phyloP scores from a whole-genome alignment of 1,140 invertebrate species.

The Drosophila tristis region DNA sequence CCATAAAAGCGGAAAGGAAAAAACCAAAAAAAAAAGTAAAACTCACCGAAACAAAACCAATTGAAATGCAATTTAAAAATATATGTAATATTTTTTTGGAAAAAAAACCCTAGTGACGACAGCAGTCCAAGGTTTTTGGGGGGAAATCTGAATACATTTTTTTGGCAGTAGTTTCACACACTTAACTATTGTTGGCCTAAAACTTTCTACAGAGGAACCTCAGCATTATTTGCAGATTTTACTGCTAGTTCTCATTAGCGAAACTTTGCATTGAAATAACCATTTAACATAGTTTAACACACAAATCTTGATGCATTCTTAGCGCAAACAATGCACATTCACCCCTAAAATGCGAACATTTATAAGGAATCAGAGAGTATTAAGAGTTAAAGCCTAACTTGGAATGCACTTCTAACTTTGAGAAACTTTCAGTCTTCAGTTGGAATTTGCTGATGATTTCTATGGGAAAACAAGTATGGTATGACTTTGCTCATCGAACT shows the following conservation, averaged over 20 bases:
- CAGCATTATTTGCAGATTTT: neutral
- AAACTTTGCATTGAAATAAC: constrained; percentile 1
- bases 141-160: too few species aligned
- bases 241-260: constrained; percentile 30
- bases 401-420: constrained; percentile 12
- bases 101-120: too few species aligned
- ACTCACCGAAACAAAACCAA: constrained; percentile 35
- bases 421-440: too few species aligned
- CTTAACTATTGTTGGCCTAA: too few species aligned
- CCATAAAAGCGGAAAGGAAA: constrained; percentile 18
- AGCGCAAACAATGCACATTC: constrained; percentile 4
- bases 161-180: too few species aligned
- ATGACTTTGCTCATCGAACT: too few species aligned
- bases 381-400: too few species aligned
- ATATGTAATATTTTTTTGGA: constrained; percentile 23
- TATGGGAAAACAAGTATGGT: too few species aligned
- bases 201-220: too few species aligned
- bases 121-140: too few species aligned
- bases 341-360: neutral
- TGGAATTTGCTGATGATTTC: too few species aligned
- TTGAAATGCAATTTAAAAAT: constrained; percentile 64
- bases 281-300: constrained; percentile 21
- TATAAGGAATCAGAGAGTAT: neutral
- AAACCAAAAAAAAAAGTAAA: constrained; percentile 10
- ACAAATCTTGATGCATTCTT: constrained; percentile 10